Evolutionary conservation across 2,888 invertebrate genomes (phyloP), one percentile per base, ranked within the genome.

Genomic region (Melieria crassipennis): DNA sequence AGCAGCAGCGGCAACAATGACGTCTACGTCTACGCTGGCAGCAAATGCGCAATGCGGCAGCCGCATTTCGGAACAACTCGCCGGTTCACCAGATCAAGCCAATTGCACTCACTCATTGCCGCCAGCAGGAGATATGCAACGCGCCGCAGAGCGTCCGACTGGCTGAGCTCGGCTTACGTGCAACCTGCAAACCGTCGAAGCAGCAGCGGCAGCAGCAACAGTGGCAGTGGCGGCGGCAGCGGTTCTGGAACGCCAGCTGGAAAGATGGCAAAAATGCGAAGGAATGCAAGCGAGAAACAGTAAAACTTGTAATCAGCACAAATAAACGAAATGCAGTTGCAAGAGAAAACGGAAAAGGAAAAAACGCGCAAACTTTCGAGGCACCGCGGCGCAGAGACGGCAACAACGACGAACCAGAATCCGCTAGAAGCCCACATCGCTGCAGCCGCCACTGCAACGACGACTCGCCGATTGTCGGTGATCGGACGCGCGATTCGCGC

Each of bases 301-400:
- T 30, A 64, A 65, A 72, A 65, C 68, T 69, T 69, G 69, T 68
- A 69, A 64, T 69, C 60, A 69, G 61, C 65, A 48, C 68, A 65
- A 68, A 62, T 62, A 67, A 60, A 55, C 56, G 68, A 67, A 71
- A 46, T 68, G 7, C n/a, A 63, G 13, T 11, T n/a, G 50, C 11
- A 52, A 52, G n/a, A 52, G 9, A 11, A 52, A 52, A 52, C 11
- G 13, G n/a, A 52, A 52, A 5, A 52, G 9, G 52, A 52, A 52
- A 52, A 52, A 52, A 11, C 13, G 11, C 13, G n/a, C 11, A 52
- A 52, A 52, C 46, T 46, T 10, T n/a, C 13, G 7, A 10, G 16
- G 7, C 55, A 13, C 50, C 50, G 42, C 43, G 16, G 58, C 48
- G 60, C 16, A 60, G 62, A 43, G 63, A 48, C 48, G 10, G 46